These are phyloP conservation scores for Onychomys arenicola DNA, from an alignment of 2,797 vertebrate species.

Conservation along the genomic window DNA sequence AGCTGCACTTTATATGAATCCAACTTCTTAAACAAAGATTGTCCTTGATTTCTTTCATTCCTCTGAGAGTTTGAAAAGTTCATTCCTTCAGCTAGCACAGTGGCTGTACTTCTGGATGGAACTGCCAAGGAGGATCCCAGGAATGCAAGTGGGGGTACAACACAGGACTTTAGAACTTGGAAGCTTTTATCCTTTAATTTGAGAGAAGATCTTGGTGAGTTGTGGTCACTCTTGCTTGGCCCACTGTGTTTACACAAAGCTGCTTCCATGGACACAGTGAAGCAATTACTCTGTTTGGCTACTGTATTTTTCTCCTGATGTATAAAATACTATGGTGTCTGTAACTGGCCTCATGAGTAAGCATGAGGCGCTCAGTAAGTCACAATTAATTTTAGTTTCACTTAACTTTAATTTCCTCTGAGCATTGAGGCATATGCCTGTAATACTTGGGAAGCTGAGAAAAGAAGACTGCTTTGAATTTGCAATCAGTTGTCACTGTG, in stretches of 20 bases:
- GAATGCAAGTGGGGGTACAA: rapidly evolving
- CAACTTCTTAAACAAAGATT: neutral
- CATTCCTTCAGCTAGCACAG: neutral
- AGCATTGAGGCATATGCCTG: too few relatives aligned
- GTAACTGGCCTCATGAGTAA: too few relatives aligned
- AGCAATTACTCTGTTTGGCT: neutral
- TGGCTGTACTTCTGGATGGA: neutral
- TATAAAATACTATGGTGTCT: neutral
- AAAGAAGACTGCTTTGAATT: neutral
- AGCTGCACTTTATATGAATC: neutral
- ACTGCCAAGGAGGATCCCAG: neutral
- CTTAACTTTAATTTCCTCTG: neutral
- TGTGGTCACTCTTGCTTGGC: neutral
- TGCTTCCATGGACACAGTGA: too few relatives aligned
- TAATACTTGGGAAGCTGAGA: neutral
- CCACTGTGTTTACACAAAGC: neutral
- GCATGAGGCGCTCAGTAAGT: neutral
- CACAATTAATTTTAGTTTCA: neutral
- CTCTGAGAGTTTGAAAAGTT: conserved; percentile 7
- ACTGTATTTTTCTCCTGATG: neutral
- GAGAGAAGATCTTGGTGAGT: neutral
- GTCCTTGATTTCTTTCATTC: neutral
- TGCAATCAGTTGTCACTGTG: neutral
- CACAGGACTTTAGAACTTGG: neutral
- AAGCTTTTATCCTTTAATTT: neutral